Evolutionary conservation across 2,797 vertebrate genomes (phyloP), one percentile per base, ranked within the genome.

Genomic region (Hylomyscus alleni): DNA sequence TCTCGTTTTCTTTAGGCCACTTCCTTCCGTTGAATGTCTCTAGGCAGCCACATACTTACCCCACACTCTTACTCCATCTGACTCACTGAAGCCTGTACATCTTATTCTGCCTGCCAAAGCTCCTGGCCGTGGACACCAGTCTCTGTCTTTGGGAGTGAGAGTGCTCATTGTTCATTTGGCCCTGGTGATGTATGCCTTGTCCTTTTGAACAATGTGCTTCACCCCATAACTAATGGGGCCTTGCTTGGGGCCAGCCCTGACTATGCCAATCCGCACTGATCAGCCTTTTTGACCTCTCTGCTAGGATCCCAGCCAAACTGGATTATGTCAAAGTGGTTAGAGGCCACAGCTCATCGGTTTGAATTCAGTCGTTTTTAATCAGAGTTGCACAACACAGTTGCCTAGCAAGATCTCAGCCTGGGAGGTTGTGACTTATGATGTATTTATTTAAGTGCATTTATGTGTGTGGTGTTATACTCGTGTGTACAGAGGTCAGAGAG

Each of bases 211-310:
- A 86, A 65, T 58, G 75, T 17, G 54, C 22, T 40, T 88, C 17
- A 69, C 77, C 62, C 67, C 54, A 20, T 15, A 78, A 29, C 50
- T 54, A 56, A 62, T 31, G 58, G 40, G 80, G 54, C 92, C 73
- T 44, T 56, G 69, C 60, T 67, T 78, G 37, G 89, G 92, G 78
- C 44, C 10, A 20, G 60, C 34, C 54, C 44, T 44, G 72, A 37
- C 52, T 56, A 37, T 73, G 85, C 31, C 93, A 92, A 14, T 89
- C 40, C 52, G 15, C n/a, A 34, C 72, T 12, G 1, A 37, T 94
- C 54, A 89, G 90, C 85, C 85, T 58, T 96, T 86, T 80, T 92
- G 95, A 92, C 93, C 78, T 76, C 77, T 73, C 84, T 62, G 13
- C 62, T 52, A 47, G 73, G 90, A 58, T 75, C 54, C 37, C 85